Evolutionary conservation across 2,797 vertebrate species (phyloP).

Genomic region (Lithobates sylvaticus): DNA sequence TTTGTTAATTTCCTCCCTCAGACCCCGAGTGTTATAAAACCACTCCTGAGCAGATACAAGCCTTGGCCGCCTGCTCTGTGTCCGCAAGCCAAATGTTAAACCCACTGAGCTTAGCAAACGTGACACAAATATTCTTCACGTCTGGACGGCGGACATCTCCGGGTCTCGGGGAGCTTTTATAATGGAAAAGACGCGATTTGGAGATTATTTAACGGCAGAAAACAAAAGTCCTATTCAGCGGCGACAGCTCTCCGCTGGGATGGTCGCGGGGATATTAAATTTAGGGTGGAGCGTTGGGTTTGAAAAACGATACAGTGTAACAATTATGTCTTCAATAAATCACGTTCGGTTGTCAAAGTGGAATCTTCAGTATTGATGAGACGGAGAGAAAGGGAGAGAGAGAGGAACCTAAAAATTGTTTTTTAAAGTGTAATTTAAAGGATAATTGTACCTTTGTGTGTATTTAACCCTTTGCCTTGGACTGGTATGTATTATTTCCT

Average conservation of each 20-base stretch:
- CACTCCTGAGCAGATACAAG: constrained; percentile 3
- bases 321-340: too few species aligned
- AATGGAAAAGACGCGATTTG: constrained; percentile 78
- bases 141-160: constrained; percentile 74
- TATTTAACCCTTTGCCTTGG: too few species aligned
- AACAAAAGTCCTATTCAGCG: constrained; percentile 87
- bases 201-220: constrained; percentile 86
- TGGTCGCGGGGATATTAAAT: constrained; percentile 81
- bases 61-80: constrained; percentile 63
- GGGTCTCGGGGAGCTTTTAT: constrained; percentile 73
- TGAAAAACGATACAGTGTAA: not conserved
- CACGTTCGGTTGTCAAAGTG: too few species aligned
- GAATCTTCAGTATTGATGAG: too few species aligned
- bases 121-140: constrained; percentile 76
- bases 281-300: constrained; percentile 66
- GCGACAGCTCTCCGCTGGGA: constrained; percentile 83
- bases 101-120: constrained; percentile 68
- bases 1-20: constrained; percentile 53
- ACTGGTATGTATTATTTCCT: too few species aligned
- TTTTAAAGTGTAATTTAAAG: too few species aligned
- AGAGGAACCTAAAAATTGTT: too few species aligned
- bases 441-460: too few species aligned
- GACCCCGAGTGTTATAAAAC: constrained; percentile 42
- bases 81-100: constrained; percentile 68
- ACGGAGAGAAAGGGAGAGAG: too few species aligned